phyloP scores from a whole-genome alignment of 1,140 invertebrate species.

The Zaprionus ornatus region DNA sequence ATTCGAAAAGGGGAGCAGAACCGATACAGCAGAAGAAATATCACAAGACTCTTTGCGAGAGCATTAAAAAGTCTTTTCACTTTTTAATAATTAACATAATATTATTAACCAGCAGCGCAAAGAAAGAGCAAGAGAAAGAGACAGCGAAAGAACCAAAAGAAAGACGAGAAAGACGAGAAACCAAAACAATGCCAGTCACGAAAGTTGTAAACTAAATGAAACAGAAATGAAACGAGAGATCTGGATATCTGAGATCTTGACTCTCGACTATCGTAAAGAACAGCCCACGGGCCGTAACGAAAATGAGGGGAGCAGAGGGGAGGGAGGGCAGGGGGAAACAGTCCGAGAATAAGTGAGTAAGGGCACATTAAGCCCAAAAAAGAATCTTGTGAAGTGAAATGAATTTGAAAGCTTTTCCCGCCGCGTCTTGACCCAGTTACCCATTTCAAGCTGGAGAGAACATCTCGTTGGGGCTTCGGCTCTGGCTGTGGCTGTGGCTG shows the following conservation, averaged over 20 bases:
- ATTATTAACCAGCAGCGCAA: constrained; percentile 70
- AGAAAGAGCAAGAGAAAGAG: constrained; percentile 39
- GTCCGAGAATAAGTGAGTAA: constrained; percentile 15
- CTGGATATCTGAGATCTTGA: constrained; percentile 50
- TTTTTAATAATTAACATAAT: constrained; percentile 83
- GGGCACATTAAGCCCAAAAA: constrained; percentile 57
- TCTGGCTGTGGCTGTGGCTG: constrained; percentile 16
- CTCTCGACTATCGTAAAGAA: constrained; percentile 68
- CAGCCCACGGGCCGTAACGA: constrained; percentile 20
- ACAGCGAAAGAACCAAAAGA: constrained; percentile 11
- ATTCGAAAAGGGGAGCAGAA: constrained; percentile 7
- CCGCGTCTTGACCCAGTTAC: constrained; percentile 70
- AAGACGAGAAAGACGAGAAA: constrained; percentile 1
- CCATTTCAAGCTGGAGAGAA: constrained; percentile 65
- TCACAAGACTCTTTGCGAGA: constrained; percentile 20
- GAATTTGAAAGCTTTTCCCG: constrained; percentile 74
- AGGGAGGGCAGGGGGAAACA: constrained; percentile 13
- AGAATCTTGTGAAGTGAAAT: constrained; percentile 77
- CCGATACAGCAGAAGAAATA: background rate
- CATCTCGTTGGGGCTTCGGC: constrained; percentile 9
- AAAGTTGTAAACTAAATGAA: constrained; percentile 69
- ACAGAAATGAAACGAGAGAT: constrained; percentile 44
- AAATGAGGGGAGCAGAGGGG: background rate
- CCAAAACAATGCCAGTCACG: constrained; percentile 66
- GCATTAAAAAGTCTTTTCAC: constrained; percentile 70